Evolutionary conservation across 2,888 invertebrate genomes (phyloP), one percentile per base, ranked within the genome.

Genomic region (Ypsolopha sequella): DNA sequence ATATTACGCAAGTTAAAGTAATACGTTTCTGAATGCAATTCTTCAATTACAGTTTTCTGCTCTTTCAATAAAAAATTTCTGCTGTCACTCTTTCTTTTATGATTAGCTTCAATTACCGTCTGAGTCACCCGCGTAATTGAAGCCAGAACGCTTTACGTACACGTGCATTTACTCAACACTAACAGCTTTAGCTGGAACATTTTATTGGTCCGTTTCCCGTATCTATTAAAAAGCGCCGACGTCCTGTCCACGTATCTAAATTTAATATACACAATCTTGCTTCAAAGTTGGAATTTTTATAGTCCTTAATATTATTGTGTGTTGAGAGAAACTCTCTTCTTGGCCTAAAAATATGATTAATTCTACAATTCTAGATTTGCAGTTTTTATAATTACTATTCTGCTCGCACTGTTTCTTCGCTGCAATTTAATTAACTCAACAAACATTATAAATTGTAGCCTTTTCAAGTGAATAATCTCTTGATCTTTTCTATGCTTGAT

Each of bases 201-300:
- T 63, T 74, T 72, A 76, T 71, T 70, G 62, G 59, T 61, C 59
- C 62, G 66, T 70, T 73, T 70, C 69, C 72, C 69, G 67, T 61
- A 54, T 59, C 58, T 62, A 63, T 65, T 70, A 67, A 70, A 73
- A 69, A 68, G 58, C 60, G 58, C 57, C 60, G 58, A 55, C 56
- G 57, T 56, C 55, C 58, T 65, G 68, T 65, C 67, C 53, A 13
- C 62, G 65, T 70, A 70, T 76, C 73, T 48, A 48, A 38, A 46
- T 34, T 46, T 35, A 35, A 9, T 7, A 35, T 75, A 73, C 73
- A 76, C 71, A 76, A 68, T 72, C 66, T 65, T 66, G 65, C 75
- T 73, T 80, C 73, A 79, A 80, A 77, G 72, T 58, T 58, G 54
- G 56, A 54, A 64, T 74, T 74, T 66, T 69, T 65, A 61, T 62